Percentiles rank a stretch among this genome's conserved stretches.
Evolutionary conservation across 2,888 invertebrate genomes (phyloP).

Genomic region (Lasius fuliginosus): DNA sequence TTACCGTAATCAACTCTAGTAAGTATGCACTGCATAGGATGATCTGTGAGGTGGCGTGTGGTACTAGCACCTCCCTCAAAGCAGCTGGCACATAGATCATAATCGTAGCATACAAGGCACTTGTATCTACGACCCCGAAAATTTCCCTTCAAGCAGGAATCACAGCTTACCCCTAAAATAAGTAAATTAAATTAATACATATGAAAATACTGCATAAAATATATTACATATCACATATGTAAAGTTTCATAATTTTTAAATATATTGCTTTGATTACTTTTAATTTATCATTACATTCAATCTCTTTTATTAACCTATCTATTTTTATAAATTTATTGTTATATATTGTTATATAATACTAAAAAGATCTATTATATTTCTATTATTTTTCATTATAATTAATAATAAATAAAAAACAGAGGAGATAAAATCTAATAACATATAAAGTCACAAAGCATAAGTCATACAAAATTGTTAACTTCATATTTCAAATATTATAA

Average conservation of each 20-base stretch:
- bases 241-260: conserved; percentile 1
- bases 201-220: neutral
- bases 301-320: neutral
- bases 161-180: conserved; percentile 98
- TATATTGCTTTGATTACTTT: neutral
- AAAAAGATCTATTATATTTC: neutral
- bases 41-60: conserved; percentile 97
- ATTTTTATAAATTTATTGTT: neutral
- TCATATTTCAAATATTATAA: neutral
- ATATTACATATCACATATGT: neutral
- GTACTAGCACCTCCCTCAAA: conserved; percentile 97
- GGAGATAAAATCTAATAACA: neutral
- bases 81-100: conserved; percentile 98
- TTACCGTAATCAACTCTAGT: conserved; percentile 98
- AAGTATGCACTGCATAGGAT: conserved; percentile 99
- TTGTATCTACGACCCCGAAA: conserved; percentile 99
- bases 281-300: neutral
- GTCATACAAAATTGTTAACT: neutral
- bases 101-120: conserved; percentile 99
- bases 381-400: neutral
- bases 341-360: neutral
- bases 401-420: neutral
- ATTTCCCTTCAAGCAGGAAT: conserved; percentile 99
- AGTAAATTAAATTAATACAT: conserved; percentile 21
- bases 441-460: neutral